These are phyloP conservation scores for Pogona vitticeps DNA, from an alignment of 2,113 vertebrate genomes.

Conservation along the genomic window DNA sequence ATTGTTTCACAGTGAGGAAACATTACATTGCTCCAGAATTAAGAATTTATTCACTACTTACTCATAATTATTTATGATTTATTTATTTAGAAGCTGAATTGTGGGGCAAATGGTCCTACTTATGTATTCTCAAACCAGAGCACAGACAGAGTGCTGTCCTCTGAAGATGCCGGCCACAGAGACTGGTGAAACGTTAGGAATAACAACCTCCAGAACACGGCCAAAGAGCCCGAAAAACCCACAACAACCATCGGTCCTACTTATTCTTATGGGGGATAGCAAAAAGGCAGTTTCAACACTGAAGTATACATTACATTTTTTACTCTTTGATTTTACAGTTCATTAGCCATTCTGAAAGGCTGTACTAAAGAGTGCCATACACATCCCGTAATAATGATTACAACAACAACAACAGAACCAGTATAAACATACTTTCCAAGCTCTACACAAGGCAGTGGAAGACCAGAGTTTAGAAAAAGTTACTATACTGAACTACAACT, in stretches of 20 bases:
- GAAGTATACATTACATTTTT: background rate
- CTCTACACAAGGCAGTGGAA: background rate
- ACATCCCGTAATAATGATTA: background rate
- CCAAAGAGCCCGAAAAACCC: too few species aligned
- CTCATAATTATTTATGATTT: slow-evolving; percentile 10
- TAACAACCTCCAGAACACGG: too few species aligned
- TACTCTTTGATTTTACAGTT: background rate
- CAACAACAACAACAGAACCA: background rate
- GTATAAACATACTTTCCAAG: background rate
- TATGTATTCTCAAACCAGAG: too few species aligned
- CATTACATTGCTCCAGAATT: background rate
- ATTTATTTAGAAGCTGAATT: slow-evolving; percentile 2
- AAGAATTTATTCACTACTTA: background rate
- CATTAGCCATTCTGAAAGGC: background rate
- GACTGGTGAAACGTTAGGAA: too few species aligned
- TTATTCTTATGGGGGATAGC: background rate
- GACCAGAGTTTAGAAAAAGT: background rate
- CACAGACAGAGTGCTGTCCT: too few species aligned
- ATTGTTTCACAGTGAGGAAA: background rate
- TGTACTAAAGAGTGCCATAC: background rate
- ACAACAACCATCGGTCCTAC: too few species aligned
- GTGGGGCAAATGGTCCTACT: slow-evolving; percentile 12
- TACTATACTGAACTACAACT: background rate
- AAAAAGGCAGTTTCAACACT: background rate
- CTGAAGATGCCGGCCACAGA: too few species aligned